These are phyloP conservation scores for Ips typographus DNA, from an alignment of 1,140 invertebrate genomes.

Conservation along the genomic window DNA sequence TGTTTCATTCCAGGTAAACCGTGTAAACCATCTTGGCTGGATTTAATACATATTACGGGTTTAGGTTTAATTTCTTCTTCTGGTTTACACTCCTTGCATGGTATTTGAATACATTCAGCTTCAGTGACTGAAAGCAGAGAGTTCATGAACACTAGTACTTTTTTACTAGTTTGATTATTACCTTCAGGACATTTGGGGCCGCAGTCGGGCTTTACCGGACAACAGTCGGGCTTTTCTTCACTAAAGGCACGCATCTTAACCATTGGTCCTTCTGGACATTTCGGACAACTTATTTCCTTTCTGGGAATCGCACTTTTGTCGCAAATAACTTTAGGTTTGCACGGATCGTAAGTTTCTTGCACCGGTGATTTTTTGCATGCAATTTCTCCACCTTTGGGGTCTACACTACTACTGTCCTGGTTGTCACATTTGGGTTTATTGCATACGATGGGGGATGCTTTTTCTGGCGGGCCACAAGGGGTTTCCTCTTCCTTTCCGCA, in stretches of 20 bases:
- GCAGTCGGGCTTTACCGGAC: constrained; percentile 3
- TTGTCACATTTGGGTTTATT: too few species aligned
- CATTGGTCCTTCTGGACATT: background rate
- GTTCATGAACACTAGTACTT: background rate
- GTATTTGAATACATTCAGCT: background rate
- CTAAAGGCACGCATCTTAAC: background rate
- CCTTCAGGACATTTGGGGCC: constrained; percentile 3
- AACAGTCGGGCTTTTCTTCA: constrained; percentile 4
- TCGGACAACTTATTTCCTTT: constrained; percentile 4
- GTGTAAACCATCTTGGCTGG: too few species aligned
- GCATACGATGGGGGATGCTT: background rate
- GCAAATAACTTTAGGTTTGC: background rate
- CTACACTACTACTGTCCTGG: background rate
- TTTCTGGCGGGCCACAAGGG: background rate
- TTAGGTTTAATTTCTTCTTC: too few species aligned
- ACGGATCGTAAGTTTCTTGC: background rate
- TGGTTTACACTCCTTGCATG: too few species aligned
- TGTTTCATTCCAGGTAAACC: too few species aligned
- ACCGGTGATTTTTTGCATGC: background rate
- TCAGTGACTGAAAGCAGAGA: background rate
- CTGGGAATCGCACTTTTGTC: background rate
- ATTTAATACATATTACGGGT: too few species aligned
- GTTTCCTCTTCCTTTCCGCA: constrained; percentile 5
- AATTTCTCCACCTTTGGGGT: constrained; percentile 12
- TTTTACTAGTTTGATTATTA: background rate